Conservation (phyloP, 1,140 invertebrate genomes). For the Episyrphus balteatus region DNA sequence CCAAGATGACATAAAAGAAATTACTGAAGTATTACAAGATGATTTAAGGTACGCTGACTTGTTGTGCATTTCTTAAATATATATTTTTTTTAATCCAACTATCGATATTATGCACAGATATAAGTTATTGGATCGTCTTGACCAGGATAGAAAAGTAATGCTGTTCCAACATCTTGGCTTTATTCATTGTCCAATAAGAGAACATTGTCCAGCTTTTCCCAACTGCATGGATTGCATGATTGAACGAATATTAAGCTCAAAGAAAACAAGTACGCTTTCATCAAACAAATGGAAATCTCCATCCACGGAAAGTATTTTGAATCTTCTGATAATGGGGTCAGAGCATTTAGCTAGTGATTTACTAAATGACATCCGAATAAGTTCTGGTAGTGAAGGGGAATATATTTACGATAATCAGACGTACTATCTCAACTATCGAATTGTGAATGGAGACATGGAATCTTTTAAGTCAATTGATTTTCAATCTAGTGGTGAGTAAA, state of each 20-base stretch:
- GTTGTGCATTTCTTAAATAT: background rate
- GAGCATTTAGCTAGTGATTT: slow-evolving; percentile 69
- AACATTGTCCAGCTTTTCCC: slow-evolving; percentile 83
- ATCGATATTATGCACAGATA: too few species aligned
- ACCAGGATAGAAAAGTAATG: slow-evolving; percentile 89
- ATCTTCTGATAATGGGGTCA: slow-evolving; percentile 63
- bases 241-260: slow-evolving; percentile 52
- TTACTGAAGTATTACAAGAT: slow-evolving; percentile 81
- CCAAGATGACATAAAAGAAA: slow-evolving; percentile 87
- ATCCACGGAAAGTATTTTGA: slow-evolving; percentile 55
- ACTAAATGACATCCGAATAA: slow-evolving; percentile 54
- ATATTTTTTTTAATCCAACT: slow-evolving; percentile 7
- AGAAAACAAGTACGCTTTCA: slow-evolving; percentile 8
- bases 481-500: slow-evolving; percentile 44
- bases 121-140: slow-evolving; percentile 82
- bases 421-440: slow-evolving; percentile 73
- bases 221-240: slow-evolving; percentile 85
- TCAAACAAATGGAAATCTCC: slow-evolving; percentile 51
- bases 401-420: slow-evolving; percentile 73
- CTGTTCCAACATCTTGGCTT: slow-evolving; percentile 92
- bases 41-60: slow-evolving; percentile 61
- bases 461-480: slow-evolving; percentile 37
- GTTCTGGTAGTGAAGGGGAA: slow-evolving; percentile 63
- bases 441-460: slow-evolving; percentile 66
- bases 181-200: slow-evolving; percentile 86